Evolutionary conservation across 2,113 vertebrate genomes (phyloP), one percentile per base, ranked within the genome.

Genomic region (Psettodes erumei): DNA sequence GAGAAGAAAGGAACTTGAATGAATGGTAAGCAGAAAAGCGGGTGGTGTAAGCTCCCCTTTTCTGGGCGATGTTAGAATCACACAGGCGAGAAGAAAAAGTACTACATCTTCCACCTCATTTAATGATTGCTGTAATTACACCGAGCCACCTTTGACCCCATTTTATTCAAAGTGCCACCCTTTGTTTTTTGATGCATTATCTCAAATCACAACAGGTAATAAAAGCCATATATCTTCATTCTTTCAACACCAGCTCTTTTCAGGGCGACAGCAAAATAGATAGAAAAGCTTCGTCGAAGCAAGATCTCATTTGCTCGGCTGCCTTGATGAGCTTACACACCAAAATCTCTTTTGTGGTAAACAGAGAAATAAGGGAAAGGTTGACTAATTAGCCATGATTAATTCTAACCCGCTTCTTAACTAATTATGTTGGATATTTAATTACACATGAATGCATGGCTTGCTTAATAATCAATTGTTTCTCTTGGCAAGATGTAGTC

Each of bases 191-290:
- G 73, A 89, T 87, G 45, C 54, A 87, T 82, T 79, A 53, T 42
- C 69, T 62, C 51, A 27, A 77, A 83, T 89, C 69, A 56, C 65
- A 82, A 45, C 56, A 12, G 47, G 38, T 83, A 85, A 83, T 77
- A 81, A 74, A 81, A 81, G 43, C 82, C 75, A 82, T 89, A 66
- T 23, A 83, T 91, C 79, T 87, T 88, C 64, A 82, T 89, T 88
- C 38, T 55, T 67, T 64, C 33, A n/a, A 37, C 12, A 32, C 35
- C 1, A 28, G 48, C 43, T 23, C 71, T 69, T 67, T 47, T 35
- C 16, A 30, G 8, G 1, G 48, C 6, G 8, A 72, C 50, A 74
- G 84, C 60, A 80, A 37, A 85, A 86, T 19, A 47, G 48, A 35
- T 43, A 81, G 32, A 73, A 74, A 37, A 58, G 60, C 73, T 86